These are phyloP conservation scores for Gastracanthus pulcherrimus DNA, from an alignment of 2,888 invertebrate species.

Conservation along the genomic window DNA sequence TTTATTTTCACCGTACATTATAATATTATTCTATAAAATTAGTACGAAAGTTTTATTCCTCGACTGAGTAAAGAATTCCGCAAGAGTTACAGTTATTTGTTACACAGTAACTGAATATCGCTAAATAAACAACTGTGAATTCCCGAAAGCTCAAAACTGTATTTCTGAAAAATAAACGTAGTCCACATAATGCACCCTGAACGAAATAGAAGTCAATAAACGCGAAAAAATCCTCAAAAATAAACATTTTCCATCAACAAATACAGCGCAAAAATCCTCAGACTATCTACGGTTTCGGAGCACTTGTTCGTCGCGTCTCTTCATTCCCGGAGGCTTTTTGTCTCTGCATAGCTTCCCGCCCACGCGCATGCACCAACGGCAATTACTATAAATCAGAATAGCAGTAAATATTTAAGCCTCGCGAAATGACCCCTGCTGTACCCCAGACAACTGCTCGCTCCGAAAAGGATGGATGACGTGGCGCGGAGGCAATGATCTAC, in stretches of 20 bases:
- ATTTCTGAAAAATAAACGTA: not conserved
- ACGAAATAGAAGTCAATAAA: not conserved
- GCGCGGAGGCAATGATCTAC: constrained; percentile 12
- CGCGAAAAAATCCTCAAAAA: not conserved
- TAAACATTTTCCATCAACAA: not conserved
- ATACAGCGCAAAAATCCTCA: not conserved
- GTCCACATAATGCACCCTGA: no score
- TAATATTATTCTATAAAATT: no score
- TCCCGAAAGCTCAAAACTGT: not conserved
- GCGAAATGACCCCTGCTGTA: constrained; percentile 71
- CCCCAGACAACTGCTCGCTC: constrained; percentile 50
- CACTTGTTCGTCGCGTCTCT: not conserved
- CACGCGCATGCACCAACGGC: constrained; percentile 59
- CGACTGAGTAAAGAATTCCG: no score
- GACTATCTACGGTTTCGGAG: not conserved
- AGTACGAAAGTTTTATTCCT: no score
- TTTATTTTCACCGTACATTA: no score
- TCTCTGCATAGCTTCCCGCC: not conserved
- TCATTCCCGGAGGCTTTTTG: not conserved
- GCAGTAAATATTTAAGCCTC: constrained; percentile 77
- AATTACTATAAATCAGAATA: constrained; percentile 77
- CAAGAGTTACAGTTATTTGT: no score
- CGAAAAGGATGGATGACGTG: constrained; percentile 63
- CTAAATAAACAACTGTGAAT: no score
- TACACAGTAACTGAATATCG: no score